A percentile compares a stretch with the other conserved stretches of the same genome.
These are phyloP conservation scores for Hydrotaea cyrtoneurina DNA, from an alignment of 2,888 invertebrate species.

Conservation along the genomic window DNA sequence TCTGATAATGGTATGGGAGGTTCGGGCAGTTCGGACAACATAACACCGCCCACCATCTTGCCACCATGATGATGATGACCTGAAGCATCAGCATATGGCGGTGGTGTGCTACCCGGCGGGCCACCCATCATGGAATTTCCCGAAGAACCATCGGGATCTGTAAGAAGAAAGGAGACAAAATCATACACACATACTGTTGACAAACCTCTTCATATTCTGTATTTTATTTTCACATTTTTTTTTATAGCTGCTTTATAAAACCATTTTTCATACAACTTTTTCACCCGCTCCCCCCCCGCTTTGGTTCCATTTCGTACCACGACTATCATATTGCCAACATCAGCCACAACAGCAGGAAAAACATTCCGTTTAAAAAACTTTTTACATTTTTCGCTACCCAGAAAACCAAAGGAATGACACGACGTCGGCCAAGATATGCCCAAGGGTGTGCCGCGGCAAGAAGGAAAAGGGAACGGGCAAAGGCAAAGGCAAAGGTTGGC, in stretches of 20 bases:
- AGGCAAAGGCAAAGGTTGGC: neutral
- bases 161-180: conserved; percentile 34
- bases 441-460: neutral
- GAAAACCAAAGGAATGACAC: neutral
- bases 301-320: no score
- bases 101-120: conserved; percentile 79
- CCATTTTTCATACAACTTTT: conserved; percentile 37
- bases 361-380: conserved; percentile 5
- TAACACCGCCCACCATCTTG: conserved; percentile 82
- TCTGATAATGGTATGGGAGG: conserved; percentile 95
- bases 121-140: conserved; percentile 75
- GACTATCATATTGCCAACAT: neutral
- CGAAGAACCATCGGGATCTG: conserved; percentile 83
- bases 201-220: neutral
- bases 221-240: conserved; percentile 17
- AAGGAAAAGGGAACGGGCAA: no score
- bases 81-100: conserved; percentile 76
- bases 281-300: neutral
- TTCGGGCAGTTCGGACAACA: conserved; percentile 93
- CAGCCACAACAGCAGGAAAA: neutral
- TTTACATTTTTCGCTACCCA: conserved; percentile 11
- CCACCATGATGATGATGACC: conserved; percentile 74
- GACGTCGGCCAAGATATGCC: neutral
- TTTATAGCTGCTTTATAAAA: neutral
- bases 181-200: neutral